Percentiles rank a stretch among this genome's conserved stretches.
Conservation (phyloP, 2,797 vertebrate genomes). For the Karalla daura region DNA sequence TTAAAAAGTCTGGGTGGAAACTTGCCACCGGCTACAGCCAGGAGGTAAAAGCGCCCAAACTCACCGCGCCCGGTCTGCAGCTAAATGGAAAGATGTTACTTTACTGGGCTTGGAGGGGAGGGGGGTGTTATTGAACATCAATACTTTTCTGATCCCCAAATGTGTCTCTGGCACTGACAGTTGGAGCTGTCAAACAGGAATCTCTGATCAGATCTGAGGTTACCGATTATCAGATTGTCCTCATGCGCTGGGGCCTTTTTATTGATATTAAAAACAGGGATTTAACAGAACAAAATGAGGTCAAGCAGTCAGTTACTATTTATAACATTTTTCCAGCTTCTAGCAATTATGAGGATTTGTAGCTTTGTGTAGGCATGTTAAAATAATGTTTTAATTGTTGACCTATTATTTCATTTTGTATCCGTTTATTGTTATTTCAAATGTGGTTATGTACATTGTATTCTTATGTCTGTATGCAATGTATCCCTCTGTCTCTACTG, state of each 20-base stretch:
- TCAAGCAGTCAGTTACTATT: too few relatives aligned
- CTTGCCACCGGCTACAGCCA: constrained; percentile 30
- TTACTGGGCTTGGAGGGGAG: background rate
- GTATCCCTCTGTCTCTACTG: too few relatives aligned
- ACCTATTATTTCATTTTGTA: too few relatives aligned
- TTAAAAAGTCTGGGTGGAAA: constrained; percentile 69
- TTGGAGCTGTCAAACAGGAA: background rate
- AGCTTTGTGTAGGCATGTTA: too few relatives aligned
- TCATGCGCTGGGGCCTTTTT: background rate
- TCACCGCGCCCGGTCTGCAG: background rate
- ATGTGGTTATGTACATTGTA: too few relatives aligned
- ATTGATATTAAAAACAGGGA: background rate
- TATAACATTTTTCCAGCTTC: too few relatives aligned
- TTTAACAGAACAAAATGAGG: background rate
- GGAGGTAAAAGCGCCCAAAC: constrained; percentile 31
- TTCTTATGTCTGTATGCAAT: too few relatives aligned
- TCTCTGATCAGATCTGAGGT: background rate
- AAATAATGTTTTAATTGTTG: too few relatives aligned
- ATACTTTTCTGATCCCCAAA: background rate
- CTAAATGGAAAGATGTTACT: constrained; percentile 13
- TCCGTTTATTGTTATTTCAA: too few relatives aligned
- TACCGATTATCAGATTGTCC: too few relatives aligned
- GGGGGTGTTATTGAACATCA: background rate
- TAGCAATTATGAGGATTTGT: too few relatives aligned
- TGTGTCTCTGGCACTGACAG: background rate